Evolutionary conservation across 2,888 invertebrate species (phyloP).

Genomic region (Ophion obscuratus): DNA sequence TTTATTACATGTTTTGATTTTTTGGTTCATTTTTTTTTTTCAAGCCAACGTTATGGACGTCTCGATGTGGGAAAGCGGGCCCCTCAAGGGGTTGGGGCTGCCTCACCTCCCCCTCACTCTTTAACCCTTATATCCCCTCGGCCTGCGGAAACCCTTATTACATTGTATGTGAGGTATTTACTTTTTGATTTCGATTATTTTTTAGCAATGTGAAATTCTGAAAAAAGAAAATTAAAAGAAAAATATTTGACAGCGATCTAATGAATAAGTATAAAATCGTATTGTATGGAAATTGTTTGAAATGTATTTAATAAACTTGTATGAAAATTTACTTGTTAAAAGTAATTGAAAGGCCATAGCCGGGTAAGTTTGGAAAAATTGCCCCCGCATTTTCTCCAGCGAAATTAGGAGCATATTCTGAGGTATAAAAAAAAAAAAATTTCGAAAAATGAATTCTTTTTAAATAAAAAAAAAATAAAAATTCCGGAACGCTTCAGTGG

Average conservation of each 20-base stretch:
- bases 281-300: too few relatives aligned
- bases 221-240: neutral
- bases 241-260: too few relatives aligned
- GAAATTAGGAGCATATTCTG: too few relatives aligned
- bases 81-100: conserved; percentile 7
- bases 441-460: too few relatives aligned
- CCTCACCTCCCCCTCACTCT: neutral
- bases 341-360: neutral
- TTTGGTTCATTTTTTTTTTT: neutral
- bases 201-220: neutral
- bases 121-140: conserved; percentile 3
- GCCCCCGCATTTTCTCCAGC: too few relatives aligned
- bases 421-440: too few relatives aligned
- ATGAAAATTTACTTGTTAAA: neutral
- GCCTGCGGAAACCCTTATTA: conserved; percentile 23
- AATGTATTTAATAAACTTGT: too few relatives aligned
- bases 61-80: neutral
- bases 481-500: too few relatives aligned
- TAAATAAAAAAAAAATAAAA: too few relatives aligned
- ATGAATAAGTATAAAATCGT: neutral
- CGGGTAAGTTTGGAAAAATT: too few relatives aligned
- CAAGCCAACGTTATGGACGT: neutral
- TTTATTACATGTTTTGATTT: neutral
- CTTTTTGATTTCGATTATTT: neutral
- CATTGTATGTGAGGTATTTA: neutral